A percentile compares a stretch with the other conserved stretches of the same genome.
phyloP scores from a whole-genome alignment of 2,888 invertebrate genomes.

The Odontocerum albicorne region DNA sequence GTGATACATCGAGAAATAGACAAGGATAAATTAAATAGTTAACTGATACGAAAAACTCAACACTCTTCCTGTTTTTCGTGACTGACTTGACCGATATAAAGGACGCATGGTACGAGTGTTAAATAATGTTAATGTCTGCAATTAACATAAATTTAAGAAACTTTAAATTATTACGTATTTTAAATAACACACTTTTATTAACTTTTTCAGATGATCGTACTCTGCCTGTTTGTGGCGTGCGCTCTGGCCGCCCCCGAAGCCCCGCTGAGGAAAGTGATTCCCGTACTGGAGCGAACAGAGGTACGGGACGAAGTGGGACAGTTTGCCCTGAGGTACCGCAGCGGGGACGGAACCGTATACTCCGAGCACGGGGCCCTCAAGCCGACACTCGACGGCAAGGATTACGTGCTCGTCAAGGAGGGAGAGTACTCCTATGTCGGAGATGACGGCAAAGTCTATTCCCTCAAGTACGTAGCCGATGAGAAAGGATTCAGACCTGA shows the following conservation, averaged over 20 bases:
- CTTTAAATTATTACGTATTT: too few species aligned
- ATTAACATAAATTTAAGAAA: too few species aligned
- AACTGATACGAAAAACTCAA: too few species aligned
- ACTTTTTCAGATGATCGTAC: constrained; percentile 13
- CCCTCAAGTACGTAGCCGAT: constrained; percentile 30
- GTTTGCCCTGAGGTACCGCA: constrained; percentile 31
- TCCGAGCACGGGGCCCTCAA: constrained; percentile 30
- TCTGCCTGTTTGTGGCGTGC: constrained; percentile 15
- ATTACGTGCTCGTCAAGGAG: constrained; percentile 32
- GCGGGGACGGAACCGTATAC: constrained; percentile 29
- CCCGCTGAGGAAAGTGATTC: constrained; percentile 18
- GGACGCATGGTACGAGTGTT: too few species aligned
- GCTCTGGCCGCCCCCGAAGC: constrained; percentile 27
- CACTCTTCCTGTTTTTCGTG: too few species aligned
- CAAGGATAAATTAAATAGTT: too few species aligned
- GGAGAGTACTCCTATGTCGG: constrained; percentile 31
- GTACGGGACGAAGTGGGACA: constrained; percentile 30
- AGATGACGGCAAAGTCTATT: constrained; percentile 25
- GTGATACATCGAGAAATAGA: too few species aligned
- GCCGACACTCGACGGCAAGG: constrained; percentile 31
- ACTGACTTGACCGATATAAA: too few species aligned
- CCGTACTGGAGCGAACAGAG: constrained; percentile 32
- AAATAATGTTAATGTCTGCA: too few species aligned
- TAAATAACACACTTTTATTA: too few species aligned
- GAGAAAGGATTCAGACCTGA: constrained; percentile 29